Base-by-base conservation (phyloP, 2,888 invertebrate species). In the Osmoderma eremita region DNA sequence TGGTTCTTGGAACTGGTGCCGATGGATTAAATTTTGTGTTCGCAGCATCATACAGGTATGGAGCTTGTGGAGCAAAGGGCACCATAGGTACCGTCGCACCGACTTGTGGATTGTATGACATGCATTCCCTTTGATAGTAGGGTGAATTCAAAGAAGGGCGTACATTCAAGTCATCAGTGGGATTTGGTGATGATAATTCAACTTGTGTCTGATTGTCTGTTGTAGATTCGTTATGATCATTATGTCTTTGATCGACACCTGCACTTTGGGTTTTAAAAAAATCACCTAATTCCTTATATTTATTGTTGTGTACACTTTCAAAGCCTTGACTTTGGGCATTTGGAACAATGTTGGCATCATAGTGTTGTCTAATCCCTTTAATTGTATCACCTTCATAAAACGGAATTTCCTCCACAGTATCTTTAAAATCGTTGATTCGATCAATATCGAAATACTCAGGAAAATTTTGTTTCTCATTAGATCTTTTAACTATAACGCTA, bases 21-120 rank as follows among this genome's bases (percentile, higher is more conserved):
- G 73, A 39, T 45, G 71, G 70, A 5, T 71, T 64, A n/a, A 68
- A 68, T 68, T 67, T 67, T 6, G 67, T 15, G 42, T 63, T 67
- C 3, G 30, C 1, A 10, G 71, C 65, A 39, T 70, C 68, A 22
- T 71, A 73, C 3, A 70, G 51, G 18, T 66, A 69, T 5, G 72
- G 50, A 8, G 72, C 48, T 42, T 68, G 63, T 54, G 69, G 67
- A 65, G 73, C 73, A 67, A 71, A 72, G 53, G 73, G 75, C 10
- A 74, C 24, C 12, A 75, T 49, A 51, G 72, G 72, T 51, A 74
- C 73, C 8, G 75, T 70, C n/a, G 76, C 72, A n/a, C 75, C 73
- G 6, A 74, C 70, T 22, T 75, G 75, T 15, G 75, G 69, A 10
- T 73, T 63, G 67, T 74, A 76, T 24, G 71, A 66, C n/a, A 73